Conservation (phyloP, 1,140 invertebrate genomes). For the Tetramorium simillimum region DNA sequence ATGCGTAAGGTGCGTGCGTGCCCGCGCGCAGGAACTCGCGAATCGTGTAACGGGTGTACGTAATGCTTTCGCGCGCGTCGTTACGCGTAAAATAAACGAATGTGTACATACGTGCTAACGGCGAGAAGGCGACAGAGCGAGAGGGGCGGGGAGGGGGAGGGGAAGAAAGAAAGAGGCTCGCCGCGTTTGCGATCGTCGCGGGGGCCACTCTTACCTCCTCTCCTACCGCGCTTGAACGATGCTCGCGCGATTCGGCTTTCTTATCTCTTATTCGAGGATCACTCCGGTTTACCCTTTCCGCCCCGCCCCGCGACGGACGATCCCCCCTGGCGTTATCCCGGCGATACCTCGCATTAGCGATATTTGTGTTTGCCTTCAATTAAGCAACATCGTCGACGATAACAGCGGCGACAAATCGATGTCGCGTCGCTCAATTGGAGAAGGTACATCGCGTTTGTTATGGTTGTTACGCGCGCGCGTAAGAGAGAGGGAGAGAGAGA, state of each 20-base stretch:
- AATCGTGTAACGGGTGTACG: slow-evolving; percentile 50
- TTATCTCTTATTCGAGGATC: background rate
- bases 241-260: background rate
- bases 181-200: background rate
- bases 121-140: background rate
- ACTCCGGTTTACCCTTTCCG: background rate
- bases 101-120: background rate
- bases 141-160: background rate
- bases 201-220: background rate
- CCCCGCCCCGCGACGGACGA: too few relatives aligned
- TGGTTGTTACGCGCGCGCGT: background rate
- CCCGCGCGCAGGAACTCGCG: background rate
- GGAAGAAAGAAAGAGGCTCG: background rate
- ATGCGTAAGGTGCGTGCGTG: background rate
- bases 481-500: too few relatives aligned
- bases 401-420: background rate
- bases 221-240: background rate
- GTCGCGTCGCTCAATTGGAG: slow-evolving; percentile 10
- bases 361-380: slow-evolving; percentile 17
- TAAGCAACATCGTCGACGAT: background rate
- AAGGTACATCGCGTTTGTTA: background rate
- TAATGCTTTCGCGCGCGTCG: slow-evolving; percentile 26
- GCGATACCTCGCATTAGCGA: background rate
- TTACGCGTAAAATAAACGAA: slow-evolving; percentile 46
- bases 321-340: background rate